A percentile compares a stretch with the other conserved stretches of the same genome.
Evolutionary conservation across 2,888 invertebrate species (phyloP).

Genomic region (Drosophila pseudotakahashii): DNA sequence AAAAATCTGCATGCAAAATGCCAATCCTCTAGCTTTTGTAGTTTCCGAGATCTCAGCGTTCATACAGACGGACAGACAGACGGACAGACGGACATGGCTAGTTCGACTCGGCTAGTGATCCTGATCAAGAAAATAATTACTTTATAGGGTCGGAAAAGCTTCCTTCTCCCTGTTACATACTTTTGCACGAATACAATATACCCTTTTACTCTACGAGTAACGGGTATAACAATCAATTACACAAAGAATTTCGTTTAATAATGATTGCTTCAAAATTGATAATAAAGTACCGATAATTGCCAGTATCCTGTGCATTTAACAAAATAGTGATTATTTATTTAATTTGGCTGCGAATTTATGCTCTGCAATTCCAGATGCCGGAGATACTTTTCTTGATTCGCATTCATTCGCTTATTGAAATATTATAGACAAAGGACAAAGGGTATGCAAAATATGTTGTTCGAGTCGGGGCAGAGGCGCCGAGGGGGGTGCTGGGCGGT

Average conservation of each 20-base stretch:
- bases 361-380: constrained; percentile 10
- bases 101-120: too few species aligned
- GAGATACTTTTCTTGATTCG: constrained; percentile 34
- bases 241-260: neutral
- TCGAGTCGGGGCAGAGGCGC: constrained; percentile 1
- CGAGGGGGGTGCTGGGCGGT: too few species aligned
- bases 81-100: too few species aligned
- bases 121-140: too few species aligned
- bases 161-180: too few species aligned
- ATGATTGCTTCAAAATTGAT: neutral
- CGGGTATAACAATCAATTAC: neutral
- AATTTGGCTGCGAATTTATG: constrained; percentile 1
- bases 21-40: too few species aligned
- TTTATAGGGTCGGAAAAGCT: too few species aligned
- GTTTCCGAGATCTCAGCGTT: too few species aligned
- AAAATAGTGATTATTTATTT: constrained; percentile 6
- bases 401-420: constrained; percentile 76
- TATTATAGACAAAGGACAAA: constrained; percentile 61
- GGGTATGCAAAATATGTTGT: constrained; percentile 71
- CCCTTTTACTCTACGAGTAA: too few species aligned
- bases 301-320: neutral
- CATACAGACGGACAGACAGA: too few species aligned
- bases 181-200: too few species aligned
- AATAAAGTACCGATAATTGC: neutral
- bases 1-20: too few species aligned